Conservation (phyloP, 2,113 vertebrate genomes). For the Sylvilagus bachmani region DNA sequence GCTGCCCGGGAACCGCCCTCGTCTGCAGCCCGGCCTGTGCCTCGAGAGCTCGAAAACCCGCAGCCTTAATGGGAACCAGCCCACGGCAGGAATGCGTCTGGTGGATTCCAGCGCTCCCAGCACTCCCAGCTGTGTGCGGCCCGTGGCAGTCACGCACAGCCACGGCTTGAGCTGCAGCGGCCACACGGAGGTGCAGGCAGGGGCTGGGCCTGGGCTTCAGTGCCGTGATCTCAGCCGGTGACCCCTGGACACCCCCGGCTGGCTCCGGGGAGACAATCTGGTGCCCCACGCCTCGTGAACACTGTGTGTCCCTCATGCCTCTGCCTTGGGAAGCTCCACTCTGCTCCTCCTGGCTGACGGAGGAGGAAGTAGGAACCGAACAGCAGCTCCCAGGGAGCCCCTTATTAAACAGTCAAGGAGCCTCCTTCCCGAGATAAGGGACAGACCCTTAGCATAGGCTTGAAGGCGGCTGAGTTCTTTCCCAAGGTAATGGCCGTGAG, state of each 20-base stretch:
- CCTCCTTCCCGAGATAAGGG: background rate
- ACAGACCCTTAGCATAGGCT: no score
- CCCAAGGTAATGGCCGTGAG: accelerated
- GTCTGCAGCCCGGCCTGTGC: slow-evolving; percentile 86
- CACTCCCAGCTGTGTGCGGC: no score
- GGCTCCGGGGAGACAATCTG: slow-evolving; percentile 62
- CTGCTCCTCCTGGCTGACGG: background rate
- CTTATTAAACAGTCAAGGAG: accelerated
- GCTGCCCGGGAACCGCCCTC: slow-evolving; percentile 84
- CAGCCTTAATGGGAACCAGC: slow-evolving; percentile 92
- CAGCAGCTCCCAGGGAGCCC: accelerated
- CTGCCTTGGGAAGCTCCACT: accelerated
- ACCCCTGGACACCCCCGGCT: slow-evolving; percentile 49
- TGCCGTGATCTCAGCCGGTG: slow-evolving; percentile 59
- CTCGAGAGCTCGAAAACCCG: slow-evolving; percentile 88
- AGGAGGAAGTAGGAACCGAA: no score
- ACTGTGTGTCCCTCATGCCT: no score
- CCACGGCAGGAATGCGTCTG: no score
- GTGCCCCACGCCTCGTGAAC: background rate
- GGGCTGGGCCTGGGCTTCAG: slow-evolving; percentile 68
- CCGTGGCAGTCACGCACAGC: no score
- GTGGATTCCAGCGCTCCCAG: no score
- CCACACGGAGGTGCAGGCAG: slow-evolving; percentile 74
- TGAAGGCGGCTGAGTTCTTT: no score
- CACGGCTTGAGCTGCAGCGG: no score